A percentile compares a stretch with the other conserved stretches of the same genome.
phyloP scores from a whole-genome alignment of 2,797 vertebrate genomes.

The Brotula barbata region DNA sequence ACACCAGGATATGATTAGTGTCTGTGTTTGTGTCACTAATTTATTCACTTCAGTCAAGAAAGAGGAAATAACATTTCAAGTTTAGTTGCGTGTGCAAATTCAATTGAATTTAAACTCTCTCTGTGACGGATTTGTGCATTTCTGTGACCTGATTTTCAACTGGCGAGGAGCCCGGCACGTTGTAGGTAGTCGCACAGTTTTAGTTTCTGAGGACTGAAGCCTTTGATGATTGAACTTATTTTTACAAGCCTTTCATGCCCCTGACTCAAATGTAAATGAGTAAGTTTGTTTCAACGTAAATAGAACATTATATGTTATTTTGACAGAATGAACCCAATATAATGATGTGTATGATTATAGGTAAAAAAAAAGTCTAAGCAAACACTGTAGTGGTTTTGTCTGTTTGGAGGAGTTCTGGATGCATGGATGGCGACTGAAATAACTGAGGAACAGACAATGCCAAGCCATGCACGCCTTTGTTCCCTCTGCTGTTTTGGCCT shows the following conservation, averaged over 20 bases:
- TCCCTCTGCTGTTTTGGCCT: conserved; percentile 52
- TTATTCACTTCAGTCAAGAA: conserved; percentile 56
- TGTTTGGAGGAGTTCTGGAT: conserved; percentile 74
- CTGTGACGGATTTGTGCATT: conserved; percentile 51
- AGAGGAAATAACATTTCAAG: conserved; percentile 43
- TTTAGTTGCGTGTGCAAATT: conserved; percentile 35
- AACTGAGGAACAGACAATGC: conserved; percentile 56
- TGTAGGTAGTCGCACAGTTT: conserved; percentile 54
- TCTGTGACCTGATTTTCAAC: conserved; percentile 63
- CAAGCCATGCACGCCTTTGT: conserved; percentile 56
- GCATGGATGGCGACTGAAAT: conserved; percentile 66
- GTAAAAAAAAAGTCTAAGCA: conserved; percentile 75
- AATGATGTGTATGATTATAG: conserved; percentile 79
- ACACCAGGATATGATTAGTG: conserved; percentile 46
- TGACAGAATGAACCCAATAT: conserved; percentile 73
- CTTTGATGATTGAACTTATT: conserved; percentile 55
- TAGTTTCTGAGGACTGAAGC: conserved; percentile 42
- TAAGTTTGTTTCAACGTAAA: conserved; percentile 26
- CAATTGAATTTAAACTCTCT: conserved; percentile 48
- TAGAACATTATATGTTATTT: conserved; percentile 53
- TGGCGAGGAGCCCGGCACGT: conserved; percentile 52
- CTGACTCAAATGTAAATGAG: too few species aligned
- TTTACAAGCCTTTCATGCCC: conserved; percentile 24
- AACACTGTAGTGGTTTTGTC: conserved; percentile 75
- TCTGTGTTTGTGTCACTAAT: conserved; percentile 53